Percentiles rank a stretch among this genome's conserved stretches.
Evolutionary conservation across 2,888 invertebrate species (phyloP).

Genomic region (Drosophila bunnanda): DNA sequence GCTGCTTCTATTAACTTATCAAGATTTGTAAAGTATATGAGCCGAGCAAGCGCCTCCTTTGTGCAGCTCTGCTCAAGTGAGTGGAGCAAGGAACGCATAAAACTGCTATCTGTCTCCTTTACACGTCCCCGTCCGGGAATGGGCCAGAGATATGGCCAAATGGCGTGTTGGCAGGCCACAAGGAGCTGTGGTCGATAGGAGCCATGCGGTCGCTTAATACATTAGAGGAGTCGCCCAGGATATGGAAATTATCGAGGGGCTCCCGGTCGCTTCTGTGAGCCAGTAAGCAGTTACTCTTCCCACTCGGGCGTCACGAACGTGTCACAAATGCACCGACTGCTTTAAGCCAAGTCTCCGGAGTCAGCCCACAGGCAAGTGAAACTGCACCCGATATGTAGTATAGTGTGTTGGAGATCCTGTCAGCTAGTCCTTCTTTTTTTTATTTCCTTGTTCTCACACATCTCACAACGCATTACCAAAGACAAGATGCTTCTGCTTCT

Average conservation of each 20-base stretch:
- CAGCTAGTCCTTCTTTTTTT: no score
- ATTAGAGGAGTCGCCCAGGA: slow-evolving; percentile 40
- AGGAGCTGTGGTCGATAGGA: slow-evolving; percentile 16
- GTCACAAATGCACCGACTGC: slow-evolving; percentile 27
- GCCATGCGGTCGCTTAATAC: slow-evolving; percentile 35
- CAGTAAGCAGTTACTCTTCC: neutral
- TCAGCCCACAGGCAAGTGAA: slow-evolving; percentile 3
- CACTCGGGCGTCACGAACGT: slow-evolving; percentile 13
- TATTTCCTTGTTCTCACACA: no score
- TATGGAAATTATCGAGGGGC: slow-evolving; percentile 40
- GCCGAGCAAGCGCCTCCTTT: slow-evolving; percentile 69
- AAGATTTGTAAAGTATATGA: slow-evolving; percentile 82
- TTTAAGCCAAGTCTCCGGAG: slow-evolving; percentile 11
- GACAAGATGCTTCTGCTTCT: no score
- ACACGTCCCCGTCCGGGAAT: slow-evolving; percentile 58
- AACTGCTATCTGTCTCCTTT: slow-evolving; percentile 75
- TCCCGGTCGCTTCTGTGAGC: neutral
- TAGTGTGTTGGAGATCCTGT: no score
- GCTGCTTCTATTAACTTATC: slow-evolving; percentile 78
- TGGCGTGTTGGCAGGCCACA: slow-evolving; percentile 57
- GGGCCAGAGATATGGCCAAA: slow-evolving; percentile 45
- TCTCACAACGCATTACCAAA: no score
- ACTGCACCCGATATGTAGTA: slow-evolving; percentile 17
- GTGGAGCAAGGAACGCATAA: slow-evolving; percentile 51
- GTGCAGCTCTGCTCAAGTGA: slow-evolving; percentile 60